These are phyloP conservation scores for Mesaphorura yosii DNA, from an alignment of 1,140 invertebrate species.

Conservation along the genomic window DNA sequence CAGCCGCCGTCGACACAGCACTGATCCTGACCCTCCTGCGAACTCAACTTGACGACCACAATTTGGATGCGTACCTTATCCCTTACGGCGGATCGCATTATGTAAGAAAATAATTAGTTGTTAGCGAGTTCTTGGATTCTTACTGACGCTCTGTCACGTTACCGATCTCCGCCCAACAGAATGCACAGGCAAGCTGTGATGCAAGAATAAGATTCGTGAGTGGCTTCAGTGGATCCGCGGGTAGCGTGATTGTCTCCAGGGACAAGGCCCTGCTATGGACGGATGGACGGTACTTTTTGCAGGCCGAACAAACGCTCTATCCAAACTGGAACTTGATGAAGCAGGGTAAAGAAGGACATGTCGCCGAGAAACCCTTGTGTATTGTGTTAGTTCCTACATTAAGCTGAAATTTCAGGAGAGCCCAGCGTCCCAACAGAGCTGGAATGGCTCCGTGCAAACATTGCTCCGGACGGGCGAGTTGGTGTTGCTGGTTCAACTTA, in stretches of 20 bases:
- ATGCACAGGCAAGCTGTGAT: conserved; percentile 49
- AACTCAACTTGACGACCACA: not conserved
- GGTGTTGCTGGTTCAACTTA: conserved; percentile 64
- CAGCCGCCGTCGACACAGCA: not conserved
- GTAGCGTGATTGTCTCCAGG: conserved; percentile 68
- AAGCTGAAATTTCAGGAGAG: conserved; percentile 9
- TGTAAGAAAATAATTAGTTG: too few species aligned
- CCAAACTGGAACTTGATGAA: conserved; percentile 69
- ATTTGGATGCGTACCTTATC: conserved; percentile 34
- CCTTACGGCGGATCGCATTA: conserved; percentile 36
- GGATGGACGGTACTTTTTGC: conserved; percentile 68
- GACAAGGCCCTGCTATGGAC: conserved; percentile 73
- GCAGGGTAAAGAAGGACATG: conserved; percentile 45
- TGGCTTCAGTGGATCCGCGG: conserved; percentile 73
- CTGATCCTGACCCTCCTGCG: not conserved
- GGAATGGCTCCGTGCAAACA: conserved; percentile 18
- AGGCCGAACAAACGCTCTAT: conserved; percentile 60
- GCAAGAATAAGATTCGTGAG: conserved; percentile 66
- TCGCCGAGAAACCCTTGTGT: conserved; percentile 4
- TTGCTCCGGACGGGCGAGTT: conserved; percentile 41
- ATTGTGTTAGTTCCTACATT: not conserved
- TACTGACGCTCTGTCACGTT: too few species aligned
- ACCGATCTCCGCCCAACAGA: too few species aligned
- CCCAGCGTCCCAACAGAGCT: conserved; percentile 8
- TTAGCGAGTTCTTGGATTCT: too few species aligned